Percentiles rank a stretch among this genome's conserved stretches.
Evolutionary conservation across 2,113 vertebrate species (phyloP).

Genomic region (Poecile atricapillus): DNA sequence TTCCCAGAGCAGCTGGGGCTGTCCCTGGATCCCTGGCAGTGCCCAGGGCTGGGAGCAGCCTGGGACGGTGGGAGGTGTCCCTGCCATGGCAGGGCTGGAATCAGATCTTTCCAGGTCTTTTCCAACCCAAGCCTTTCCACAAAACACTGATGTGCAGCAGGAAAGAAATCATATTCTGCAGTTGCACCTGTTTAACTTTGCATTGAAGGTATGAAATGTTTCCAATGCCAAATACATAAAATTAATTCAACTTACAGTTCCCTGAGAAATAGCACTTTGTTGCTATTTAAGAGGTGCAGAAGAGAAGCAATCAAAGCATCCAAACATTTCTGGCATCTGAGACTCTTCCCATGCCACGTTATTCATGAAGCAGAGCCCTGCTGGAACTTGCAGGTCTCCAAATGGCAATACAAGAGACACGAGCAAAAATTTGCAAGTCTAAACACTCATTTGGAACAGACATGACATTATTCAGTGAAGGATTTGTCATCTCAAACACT

Average conservation of each 20-base stretch:
- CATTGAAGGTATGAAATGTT: not conserved
- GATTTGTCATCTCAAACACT: not conserved
- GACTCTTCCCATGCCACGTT: not conserved
- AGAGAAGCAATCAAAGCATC: not conserved
- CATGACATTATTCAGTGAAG: not conserved
- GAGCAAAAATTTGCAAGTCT: slow-evolving; percentile 40
- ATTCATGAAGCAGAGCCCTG: not conserved
- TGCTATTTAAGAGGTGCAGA: not conserved
- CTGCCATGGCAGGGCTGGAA: not conserved
- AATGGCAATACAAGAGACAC: not conserved
- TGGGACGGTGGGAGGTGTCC: rapidly evolving
- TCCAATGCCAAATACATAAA: not conserved
- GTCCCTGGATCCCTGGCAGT: not conserved
- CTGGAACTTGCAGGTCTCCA: slow-evolving; percentile 29
- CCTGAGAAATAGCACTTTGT: not conserved
- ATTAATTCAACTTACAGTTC: not conserved
- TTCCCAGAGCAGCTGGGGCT: not conserved
- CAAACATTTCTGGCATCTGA: not conserved
- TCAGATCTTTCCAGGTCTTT: not conserved
- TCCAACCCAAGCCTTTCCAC: not conserved
- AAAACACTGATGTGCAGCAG: not conserved
- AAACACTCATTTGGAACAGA: not conserved
- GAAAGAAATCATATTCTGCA: not conserved
- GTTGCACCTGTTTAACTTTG: not conserved
- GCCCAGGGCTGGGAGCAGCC: not conserved